Evolutionary conservation across 2,888 invertebrate genomes (phyloP).

Genomic region (Dicyrtoma fusca): DNA sequence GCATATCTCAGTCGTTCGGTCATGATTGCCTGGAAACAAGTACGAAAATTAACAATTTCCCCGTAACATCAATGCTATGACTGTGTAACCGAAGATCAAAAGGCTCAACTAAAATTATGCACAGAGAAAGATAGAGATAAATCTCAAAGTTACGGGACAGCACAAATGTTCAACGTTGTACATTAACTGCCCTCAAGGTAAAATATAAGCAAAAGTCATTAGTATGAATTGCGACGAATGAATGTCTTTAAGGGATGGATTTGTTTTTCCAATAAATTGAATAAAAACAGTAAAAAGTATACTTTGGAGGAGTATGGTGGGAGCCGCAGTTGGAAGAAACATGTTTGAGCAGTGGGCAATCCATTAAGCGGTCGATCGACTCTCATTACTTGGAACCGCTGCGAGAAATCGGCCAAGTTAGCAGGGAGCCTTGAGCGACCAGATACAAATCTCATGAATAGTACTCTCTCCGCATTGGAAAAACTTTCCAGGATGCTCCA

Average conservation of each 20-base stretch:
- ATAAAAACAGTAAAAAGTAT: slow-evolving; percentile 3
- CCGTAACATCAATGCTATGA: too few species aligned
- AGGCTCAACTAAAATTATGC: too few species aligned
- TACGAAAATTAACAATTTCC: too few species aligned
- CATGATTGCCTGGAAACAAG: slow-evolving; percentile 63
- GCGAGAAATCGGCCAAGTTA: slow-evolving; percentile 69
- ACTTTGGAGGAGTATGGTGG: slow-evolving; percentile 66
- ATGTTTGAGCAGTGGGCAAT: slow-evolving; percentile 57
- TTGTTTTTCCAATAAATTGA: too few species aligned
- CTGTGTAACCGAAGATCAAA: too few species aligned
- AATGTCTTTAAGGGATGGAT: not conserved
- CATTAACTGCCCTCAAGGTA: too few species aligned
- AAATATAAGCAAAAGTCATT: not conserved
- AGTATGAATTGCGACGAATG: not conserved
- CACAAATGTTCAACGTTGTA: not conserved
- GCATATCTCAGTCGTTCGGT: slow-evolving; percentile 68
- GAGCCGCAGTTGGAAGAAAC: slow-evolving; percentile 67
- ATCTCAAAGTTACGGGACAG: not conserved
- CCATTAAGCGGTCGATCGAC: slow-evolving; percentile 66
- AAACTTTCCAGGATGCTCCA: slow-evolving; percentile 69
- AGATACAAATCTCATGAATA: slow-evolving; percentile 70
- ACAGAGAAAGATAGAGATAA: not conserved
- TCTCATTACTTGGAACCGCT: slow-evolving; percentile 68
- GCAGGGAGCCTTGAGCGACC: slow-evolving; percentile 69
- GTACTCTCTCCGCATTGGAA: slow-evolving; percentile 67